These are phyloP conservation scores for Felis catus DNA, from an alignment of 2,113 vertebrate species.

Conservation along the genomic window DNA sequence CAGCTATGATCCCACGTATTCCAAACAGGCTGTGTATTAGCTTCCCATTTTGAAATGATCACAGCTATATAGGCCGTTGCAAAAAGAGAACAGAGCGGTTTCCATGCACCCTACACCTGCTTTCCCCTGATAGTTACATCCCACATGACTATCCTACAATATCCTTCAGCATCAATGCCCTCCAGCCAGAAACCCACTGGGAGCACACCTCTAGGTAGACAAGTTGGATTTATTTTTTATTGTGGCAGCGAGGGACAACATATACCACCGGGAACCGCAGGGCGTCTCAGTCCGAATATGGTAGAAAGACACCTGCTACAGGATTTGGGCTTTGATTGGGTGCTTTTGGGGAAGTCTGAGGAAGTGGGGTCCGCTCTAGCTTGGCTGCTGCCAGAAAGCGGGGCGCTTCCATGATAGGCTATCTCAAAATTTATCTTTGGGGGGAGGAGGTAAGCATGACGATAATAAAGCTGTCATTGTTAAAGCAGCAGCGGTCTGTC, in stretches of 20 bases:
- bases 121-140: background rate
- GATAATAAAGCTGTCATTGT: background rate
- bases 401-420: rapidly evolving
- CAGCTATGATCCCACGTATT: background rate
- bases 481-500: background rate
- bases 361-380: background rate
- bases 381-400: background rate
- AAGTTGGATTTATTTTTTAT: background rate
- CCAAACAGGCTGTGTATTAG: background rate
- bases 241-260: background rate
- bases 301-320: background rate
- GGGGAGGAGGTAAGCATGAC: background rate
- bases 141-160: background rate
- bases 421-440: background rate
- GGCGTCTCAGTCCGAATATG: background rate
- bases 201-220: background rate
- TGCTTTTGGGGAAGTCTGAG: background rate
- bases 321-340: background rate
- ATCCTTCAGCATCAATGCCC: background rate
- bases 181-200: background rate
- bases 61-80: background rate
- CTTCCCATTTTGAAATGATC: background rate
- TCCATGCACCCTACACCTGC: background rate
- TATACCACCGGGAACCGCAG: background rate
- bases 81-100: background rate